Conservation (phyloP, 2,113 vertebrate species). For the Camelus bactrianus region DNA sequence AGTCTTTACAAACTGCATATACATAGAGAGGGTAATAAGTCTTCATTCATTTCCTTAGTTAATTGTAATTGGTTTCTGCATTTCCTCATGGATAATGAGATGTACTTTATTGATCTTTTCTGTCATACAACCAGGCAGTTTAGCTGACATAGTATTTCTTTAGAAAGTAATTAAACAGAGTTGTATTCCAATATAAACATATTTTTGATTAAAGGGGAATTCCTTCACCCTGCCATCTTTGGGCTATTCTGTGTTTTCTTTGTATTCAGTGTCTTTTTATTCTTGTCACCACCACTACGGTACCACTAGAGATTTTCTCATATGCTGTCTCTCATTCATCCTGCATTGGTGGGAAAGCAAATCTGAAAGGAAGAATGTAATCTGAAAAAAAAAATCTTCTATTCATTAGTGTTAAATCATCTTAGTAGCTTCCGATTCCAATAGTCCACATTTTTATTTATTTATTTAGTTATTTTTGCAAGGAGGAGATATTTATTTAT, state of each 20-base stretch:
- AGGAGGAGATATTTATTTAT: no score
- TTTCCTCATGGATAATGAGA: background rate
- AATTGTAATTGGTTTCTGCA: conserved; percentile 23
- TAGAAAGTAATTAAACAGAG: background rate
- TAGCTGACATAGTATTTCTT: background rate
- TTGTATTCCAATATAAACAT: background rate
- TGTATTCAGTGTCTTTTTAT: background rate
- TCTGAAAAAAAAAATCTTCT: background rate
- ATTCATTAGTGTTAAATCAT: background rate
- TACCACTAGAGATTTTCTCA: background rate
- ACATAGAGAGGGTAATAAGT: background rate
- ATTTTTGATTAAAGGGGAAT: background rate
- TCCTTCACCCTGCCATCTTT: background rate
- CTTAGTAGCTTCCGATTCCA: background rate
- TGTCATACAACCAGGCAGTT: background rate
- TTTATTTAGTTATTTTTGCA: no score
- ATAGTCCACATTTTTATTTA: background rate
- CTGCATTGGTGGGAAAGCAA: background rate
- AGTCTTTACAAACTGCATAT: background rate
- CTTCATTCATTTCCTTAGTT: conserved; percentile 7
- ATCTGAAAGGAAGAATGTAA: background rate
- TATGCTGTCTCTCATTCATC: rapidly evolving
- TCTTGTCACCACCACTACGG: background rate
- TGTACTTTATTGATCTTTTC: background rate
- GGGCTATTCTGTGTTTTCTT: background rate